Evolutionary conservation across 37 sponge, comb jelly and placozoan species (phyloP).

Genomic region (Agelas oroides): DNA sequence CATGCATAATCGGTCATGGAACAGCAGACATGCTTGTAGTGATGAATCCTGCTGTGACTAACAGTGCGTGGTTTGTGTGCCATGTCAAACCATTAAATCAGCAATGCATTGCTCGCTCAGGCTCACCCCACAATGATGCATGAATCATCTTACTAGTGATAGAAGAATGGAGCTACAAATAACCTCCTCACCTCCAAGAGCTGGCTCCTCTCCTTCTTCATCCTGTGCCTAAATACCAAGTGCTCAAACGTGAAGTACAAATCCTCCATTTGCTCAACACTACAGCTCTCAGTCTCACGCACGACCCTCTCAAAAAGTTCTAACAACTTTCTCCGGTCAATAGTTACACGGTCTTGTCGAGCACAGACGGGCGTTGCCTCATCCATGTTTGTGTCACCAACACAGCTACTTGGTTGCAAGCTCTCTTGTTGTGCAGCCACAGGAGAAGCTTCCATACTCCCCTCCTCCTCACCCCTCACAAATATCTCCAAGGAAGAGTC

Average conservation of each 20-base stretch:
- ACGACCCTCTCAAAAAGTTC: conserved; percentile 43
- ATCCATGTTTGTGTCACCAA: too few relatives aligned
- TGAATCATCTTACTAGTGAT: too few relatives aligned
- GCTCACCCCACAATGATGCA: too few relatives aligned
- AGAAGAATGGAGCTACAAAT: too few relatives aligned
- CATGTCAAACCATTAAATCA: too few relatives aligned
- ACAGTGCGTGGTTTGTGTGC: too few relatives aligned
- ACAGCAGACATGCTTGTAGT: too few relatives aligned
- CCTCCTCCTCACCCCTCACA: too few relatives aligned
- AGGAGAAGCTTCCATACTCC: not conserved
- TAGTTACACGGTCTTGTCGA: conserved; percentile 13
- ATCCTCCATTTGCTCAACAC: conserved; percentile 43
- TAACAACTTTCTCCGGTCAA: conserved; percentile 24
- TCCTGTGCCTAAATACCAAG: conserved; percentile 64
- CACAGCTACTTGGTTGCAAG: not conserved
- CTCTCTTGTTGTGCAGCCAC: not conserved
- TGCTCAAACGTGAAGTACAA: conserved; percentile 65
- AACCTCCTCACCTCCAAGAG: conserved; percentile 52
- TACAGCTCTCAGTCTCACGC: conserved; percentile 35
- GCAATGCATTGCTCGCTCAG: too few relatives aligned
- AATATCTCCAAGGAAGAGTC: too few relatives aligned
- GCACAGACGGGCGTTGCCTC: not conserved
- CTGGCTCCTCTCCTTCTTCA: conserved; percentile 26
- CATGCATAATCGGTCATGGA: too few relatives aligned
- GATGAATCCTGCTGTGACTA: too few relatives aligned